Evolutionary conservation across 2,888 invertebrate genomes (phyloP), one percentile per base, ranked within the genome.

Genomic region (Apamea anceps): DNA sequence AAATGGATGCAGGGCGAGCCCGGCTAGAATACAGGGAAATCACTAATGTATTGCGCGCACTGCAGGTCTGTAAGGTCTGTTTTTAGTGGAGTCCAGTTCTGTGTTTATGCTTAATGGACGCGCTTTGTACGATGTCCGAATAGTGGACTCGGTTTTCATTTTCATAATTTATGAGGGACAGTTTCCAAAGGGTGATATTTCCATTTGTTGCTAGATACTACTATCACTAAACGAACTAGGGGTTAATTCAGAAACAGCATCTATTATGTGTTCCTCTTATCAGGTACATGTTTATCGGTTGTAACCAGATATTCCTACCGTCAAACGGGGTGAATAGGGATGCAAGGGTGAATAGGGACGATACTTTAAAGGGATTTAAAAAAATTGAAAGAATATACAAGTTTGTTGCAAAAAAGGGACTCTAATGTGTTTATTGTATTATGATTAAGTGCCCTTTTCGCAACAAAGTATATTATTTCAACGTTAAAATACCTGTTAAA

Each of bases 11-110:
- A 84, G 77, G 66, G 48, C 65, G 51, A 60, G 76, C 37, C 48
- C n/a, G 57, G 73, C 65, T 51, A 60, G 45, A 70, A 80, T 73
- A 70, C 60, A 70, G 82, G 51, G 32, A 63, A 66, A 85, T 83
- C 65, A 75, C 70, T 79, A 77, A 79, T 83, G 72, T 84, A 73
- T 73, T 77, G 79, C 79, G 28, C 82, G 37, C 37, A 65, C 37
- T 28, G 54, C 42, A 25, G 60, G 70, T 72, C 67, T 73, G 42
- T 37, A 32, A 51, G 77, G 51, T 48, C 57, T 60, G 73, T 71
- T 65, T 79, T 82, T 45, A 70, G 60, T 72, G 7, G 28, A 48
- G 62, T 68, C 10, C 54, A 21, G 62, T 82, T 66, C 28, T 25
- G 57, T 60, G 85, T 85, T 75, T 60, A 85, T 72, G 45, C 28